These are phyloP conservation scores for Thumatha senex DNA, from an alignment of 2,888 invertebrate species.

Conservation along the genomic window DNA sequence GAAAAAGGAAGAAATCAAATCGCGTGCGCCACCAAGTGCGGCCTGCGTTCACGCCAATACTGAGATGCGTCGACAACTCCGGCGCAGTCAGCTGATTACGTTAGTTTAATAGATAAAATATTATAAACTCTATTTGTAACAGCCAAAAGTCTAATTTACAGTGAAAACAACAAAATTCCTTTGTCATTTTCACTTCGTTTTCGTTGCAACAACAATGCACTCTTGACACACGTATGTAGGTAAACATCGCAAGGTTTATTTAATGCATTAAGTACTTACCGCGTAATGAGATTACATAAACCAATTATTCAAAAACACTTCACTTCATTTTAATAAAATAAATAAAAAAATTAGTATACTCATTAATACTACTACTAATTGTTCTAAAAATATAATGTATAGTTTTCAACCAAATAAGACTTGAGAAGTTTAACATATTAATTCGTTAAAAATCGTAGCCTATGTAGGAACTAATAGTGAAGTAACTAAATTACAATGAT, in stretches of 20 bases:
- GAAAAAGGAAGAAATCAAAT: conserved; percentile 35
- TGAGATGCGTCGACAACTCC: conserved; percentile 44
- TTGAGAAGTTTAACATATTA: too few species aligned
- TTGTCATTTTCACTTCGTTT: conserved; percentile 32
- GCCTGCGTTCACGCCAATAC: conserved; percentile 66
- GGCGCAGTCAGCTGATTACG: conserved; percentile 57
- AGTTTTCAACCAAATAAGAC: too few species aligned
- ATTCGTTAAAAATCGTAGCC: too few species aligned
- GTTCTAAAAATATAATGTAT: too few species aligned
- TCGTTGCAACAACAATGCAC: conserved; percentile 19
- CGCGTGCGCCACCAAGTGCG: conserved; percentile 42
- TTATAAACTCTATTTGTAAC: conserved; percentile 23
- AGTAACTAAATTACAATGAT: too few species aligned
- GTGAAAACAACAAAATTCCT: conserved; percentile 6
- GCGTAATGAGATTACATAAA: too few species aligned
- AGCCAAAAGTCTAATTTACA: conserved; percentile 7
- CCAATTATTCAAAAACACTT: neutral
- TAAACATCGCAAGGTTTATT: neutral
- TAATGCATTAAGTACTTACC: neutral
- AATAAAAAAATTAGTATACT: too few species aligned
- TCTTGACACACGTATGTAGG: conserved; percentile 1
- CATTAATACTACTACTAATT: too few species aligned
- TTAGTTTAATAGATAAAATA: conserved; percentile 30
- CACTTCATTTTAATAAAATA: conserved; percentile 11
- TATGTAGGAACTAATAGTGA: too few species aligned